phyloP scores from a whole-genome alignment of 1,140 invertebrate species.

The Drosophila subpulchrella region DNA sequence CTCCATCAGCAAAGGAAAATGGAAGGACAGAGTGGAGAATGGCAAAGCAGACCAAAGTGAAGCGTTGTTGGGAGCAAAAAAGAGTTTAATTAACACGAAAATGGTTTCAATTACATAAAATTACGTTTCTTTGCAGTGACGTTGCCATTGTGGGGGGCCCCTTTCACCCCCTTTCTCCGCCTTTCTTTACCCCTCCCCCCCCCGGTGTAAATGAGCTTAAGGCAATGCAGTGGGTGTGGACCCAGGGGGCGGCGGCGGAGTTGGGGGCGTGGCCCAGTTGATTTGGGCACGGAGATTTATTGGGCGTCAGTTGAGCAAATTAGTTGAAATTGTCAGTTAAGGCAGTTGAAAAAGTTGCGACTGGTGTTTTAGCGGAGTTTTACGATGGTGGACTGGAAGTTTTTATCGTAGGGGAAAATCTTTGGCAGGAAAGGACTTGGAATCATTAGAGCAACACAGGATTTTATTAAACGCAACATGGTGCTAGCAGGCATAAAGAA shows the following conservation, averaged over 20 bases:
- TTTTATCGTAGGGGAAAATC: slow-evolving; percentile 29
- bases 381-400: slow-evolving; percentile 5
- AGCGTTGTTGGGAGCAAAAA: slow-evolving; percentile 48
- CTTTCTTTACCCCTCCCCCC: no score
- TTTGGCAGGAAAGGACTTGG: neutral
- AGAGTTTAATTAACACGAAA: slow-evolving; percentile 83
- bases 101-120: slow-evolving; percentile 83
- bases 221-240: slow-evolving; percentile 32
- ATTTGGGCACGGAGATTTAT: slow-evolving; percentile 78
- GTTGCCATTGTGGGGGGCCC: slow-evolving; percentile 56
- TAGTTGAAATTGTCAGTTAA: slow-evolving; percentile 79
- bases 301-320: slow-evolving; percentile 77
- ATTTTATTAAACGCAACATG: neutral
- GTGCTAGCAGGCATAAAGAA: neutral
- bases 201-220: slow-evolving; percentile 23
- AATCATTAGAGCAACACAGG: neutral
- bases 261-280: slow-evolving; percentile 66
- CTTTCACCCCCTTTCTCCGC: neutral
- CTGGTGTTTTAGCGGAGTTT: slow-evolving; percentile 24
- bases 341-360: slow-evolving; percentile 30
- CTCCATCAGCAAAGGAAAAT: slow-evolving; percentile 28
- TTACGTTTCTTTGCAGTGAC: slow-evolving; percentile 76
- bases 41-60: slow-evolving; percentile 15
- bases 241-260: slow-evolving; percentile 1
- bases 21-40: slow-evolving; percentile 1